phyloP scores from a whole-genome alignment of 2,113 vertebrate genomes.

The Acanthisitta chloris region DNA sequence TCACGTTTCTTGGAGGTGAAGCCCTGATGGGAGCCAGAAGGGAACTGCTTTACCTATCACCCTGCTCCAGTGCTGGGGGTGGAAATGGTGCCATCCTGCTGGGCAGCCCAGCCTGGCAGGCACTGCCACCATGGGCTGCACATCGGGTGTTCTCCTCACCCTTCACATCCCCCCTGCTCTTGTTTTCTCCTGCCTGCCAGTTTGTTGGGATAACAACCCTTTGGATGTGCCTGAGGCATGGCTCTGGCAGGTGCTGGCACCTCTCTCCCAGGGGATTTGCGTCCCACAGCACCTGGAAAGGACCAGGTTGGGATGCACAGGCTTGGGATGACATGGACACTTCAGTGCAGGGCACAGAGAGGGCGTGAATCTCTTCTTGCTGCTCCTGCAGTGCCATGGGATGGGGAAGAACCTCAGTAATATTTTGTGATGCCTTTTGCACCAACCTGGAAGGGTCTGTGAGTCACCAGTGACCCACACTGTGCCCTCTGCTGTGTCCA shows the following conservation, averaged over 20 bases:
- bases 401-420: rapidly evolving
- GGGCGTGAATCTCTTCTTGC: background rate
- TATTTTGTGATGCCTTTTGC: background rate
- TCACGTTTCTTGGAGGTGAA: background rate
- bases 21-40: rapidly evolving
- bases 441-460: background rate
- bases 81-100: background rate
- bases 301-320: rapidly evolving
- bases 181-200: background rate
- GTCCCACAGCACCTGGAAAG: background rate
- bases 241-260: background rate
- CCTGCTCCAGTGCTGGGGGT: background rate
- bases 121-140: background rate
- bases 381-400: background rate
- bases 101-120: background rate
- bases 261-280: background rate
- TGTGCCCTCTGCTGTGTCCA: background rate
- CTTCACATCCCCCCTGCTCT: constrained; percentile 17
- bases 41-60: background rate
- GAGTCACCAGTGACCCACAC: background rate
- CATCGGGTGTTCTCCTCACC: background rate
- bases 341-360: background rate
- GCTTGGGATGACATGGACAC: rapidly evolving
- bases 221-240: rapidly evolving
- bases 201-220: background rate